Evolutionary conservation across 2,113 vertebrate species (phyloP).

Genomic region (Salvelinus fontinalis): DNA sequence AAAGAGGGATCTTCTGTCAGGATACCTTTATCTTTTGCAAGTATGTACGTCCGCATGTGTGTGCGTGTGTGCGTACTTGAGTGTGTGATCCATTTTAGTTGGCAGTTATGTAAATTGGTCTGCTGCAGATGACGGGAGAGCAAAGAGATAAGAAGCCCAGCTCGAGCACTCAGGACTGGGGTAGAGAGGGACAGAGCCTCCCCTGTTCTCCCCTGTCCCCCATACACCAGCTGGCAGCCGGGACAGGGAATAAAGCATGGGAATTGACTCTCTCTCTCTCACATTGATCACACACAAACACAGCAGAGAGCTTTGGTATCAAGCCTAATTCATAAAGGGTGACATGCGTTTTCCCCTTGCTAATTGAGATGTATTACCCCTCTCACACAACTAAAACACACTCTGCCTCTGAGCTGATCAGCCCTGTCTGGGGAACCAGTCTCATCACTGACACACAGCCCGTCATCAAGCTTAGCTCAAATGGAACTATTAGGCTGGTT

Average conservation of each 20-base stretch:
- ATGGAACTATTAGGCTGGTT: conserved; percentile 16
- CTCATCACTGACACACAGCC: conserved; percentile 26
- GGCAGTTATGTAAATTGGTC: conserved; percentile 21
- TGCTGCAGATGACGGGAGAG: conserved; percentile 5
- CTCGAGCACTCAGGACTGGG: conserved; percentile 30
- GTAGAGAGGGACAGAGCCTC: conserved; percentile 16
- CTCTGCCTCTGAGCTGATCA: conserved; percentile 1
- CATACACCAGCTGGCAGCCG: conserved; percentile 31
- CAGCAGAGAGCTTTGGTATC: background rate
- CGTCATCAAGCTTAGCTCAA: conserved; percentile 20
- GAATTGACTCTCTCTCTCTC: conserved; percentile 10
- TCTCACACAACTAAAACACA: conserved; percentile 17
- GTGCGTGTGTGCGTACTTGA: conserved; percentile 10
- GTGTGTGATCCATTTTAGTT: conserved; percentile 19
- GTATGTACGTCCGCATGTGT: background rate
- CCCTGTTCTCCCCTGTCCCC: conserved; percentile 33
- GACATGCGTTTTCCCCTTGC: background rate
- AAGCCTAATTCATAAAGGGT: conserved; percentile 2
- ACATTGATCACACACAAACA: conserved; percentile 9
- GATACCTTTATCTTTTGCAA: background rate
- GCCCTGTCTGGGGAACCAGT: conserved; percentile 15
- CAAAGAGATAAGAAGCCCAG: background rate
- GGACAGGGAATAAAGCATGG: conserved; percentile 16
- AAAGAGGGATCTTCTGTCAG: conserved; percentile 6
- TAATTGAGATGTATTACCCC: conserved; percentile 26